These are phyloP conservation scores for Champsocephalus esox DNA, from an alignment of 2,797 vertebrate species.

Conservation along the genomic window DNA sequence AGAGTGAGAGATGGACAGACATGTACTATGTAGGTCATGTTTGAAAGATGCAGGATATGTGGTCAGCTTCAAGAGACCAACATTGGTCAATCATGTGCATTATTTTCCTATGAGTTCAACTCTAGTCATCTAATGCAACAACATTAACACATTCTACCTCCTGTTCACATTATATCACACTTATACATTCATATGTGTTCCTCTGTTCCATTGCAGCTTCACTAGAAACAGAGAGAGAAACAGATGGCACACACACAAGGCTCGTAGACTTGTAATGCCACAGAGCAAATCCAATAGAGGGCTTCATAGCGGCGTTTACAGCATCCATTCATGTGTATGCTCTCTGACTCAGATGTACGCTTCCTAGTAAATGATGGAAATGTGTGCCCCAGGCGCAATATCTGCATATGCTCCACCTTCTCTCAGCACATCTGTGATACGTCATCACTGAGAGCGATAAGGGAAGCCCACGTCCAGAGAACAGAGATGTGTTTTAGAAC, in stretches of 20 bases:
- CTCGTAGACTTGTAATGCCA: slow-evolving; percentile 34
- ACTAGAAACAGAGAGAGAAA: slow-evolving; percentile 22
- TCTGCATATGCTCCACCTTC: slow-evolving; percentile 27
- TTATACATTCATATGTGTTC: slow-evolving; percentile 10
- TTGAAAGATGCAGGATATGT: slow-evolving; percentile 2
- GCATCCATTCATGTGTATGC: slow-evolving; percentile 42
- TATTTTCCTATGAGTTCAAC: background rate
- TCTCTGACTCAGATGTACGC: slow-evolving; percentile 50
- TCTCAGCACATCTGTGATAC: slow-evolving; percentile 16
- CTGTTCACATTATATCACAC: slow-evolving; percentile 8
- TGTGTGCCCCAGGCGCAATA: slow-evolving; percentile 10
- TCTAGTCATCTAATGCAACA: background rate
- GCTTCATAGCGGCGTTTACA: slow-evolving; percentile 25
- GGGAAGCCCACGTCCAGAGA: slow-evolving; percentile 12
- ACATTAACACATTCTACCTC: background rate
- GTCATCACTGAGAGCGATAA: slow-evolving; percentile 17
- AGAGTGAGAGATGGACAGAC: background rate
- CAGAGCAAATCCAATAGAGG: slow-evolving; percentile 34
- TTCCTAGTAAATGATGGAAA: slow-evolving; percentile 45
- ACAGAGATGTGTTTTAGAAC: slow-evolving; percentile 1
- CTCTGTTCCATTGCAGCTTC: slow-evolving; percentile 11
- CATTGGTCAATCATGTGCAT: background rate
- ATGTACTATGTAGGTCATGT: background rate
- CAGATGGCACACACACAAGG: slow-evolving; percentile 7
- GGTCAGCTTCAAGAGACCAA: slow-evolving; percentile 21